phyloP scores from a whole-genome alignment of 2,797 vertebrate genomes.

The Danio choprae region DNA sequence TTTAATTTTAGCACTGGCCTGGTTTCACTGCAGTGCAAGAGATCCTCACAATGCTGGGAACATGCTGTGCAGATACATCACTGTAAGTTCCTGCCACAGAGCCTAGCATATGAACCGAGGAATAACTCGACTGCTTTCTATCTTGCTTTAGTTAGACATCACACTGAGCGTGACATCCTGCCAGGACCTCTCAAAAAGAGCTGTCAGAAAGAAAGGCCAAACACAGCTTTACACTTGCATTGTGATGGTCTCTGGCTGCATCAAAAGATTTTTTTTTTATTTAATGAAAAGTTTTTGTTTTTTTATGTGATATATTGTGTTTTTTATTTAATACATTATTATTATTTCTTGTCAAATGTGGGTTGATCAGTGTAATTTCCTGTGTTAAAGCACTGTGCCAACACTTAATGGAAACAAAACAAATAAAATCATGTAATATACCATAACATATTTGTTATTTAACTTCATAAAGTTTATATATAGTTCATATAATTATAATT shows the following conservation, averaged over 20 bases:
- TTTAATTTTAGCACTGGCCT: conserved; percentile 43
- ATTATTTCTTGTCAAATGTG: not conserved
- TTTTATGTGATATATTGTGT: conserved; percentile 2
- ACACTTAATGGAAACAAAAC: no score
- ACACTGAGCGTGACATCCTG: conserved; percentile 33
- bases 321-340: not conserved
- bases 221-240: not conserved
- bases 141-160: conserved; percentile 37
- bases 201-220: conserved; percentile 22
- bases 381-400: not conserved
- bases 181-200: conserved; percentile 41
- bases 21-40: conserved; percentile 32
- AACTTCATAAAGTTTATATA: no score
- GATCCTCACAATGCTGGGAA: conserved; percentile 30
- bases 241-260: conserved; percentile 19
- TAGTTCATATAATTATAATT: no score
- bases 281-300: not conserved
- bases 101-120: conserved; percentile 33
- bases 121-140: conserved; percentile 32
- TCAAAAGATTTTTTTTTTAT: conserved; percentile 1
- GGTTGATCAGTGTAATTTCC: not conserved
- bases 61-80: conserved; percentile 23
- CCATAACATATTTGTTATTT: no score
- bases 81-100: conserved; percentile 15
- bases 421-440: no score